phyloP scores from a whole-genome alignment of 2,113 vertebrate species.

The Cavia porcellus region DNA sequence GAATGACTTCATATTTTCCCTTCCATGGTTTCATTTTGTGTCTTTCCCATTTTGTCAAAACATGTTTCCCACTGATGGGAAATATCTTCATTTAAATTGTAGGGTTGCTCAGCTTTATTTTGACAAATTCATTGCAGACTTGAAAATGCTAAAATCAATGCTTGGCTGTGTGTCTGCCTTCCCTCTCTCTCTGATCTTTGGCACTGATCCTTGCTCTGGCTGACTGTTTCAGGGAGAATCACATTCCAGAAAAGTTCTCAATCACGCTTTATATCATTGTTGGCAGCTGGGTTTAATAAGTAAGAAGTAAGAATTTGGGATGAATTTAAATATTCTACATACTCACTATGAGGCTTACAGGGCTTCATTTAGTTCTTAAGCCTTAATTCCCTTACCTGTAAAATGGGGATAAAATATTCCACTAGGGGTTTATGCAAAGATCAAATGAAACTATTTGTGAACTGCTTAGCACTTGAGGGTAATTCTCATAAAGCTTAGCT shows the following conservation, averaged over 20 bases:
- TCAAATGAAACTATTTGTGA: not conserved
- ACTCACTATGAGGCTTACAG: not conserved
- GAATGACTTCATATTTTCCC: not conserved
- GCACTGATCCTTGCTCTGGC: not conserved
- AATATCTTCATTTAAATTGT: not conserved
- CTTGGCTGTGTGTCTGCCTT: not conserved
- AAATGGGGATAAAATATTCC: not conserved
- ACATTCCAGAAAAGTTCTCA: not conserved
- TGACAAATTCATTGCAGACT: not conserved
- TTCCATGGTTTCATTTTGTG: not conserved
- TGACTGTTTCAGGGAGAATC: not conserved
- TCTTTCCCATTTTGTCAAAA: conserved; percentile 17
- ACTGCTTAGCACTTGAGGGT: not conserved
- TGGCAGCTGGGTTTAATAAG: not conserved
- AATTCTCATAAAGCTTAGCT: not conserved
- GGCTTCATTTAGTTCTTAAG: not conserved
- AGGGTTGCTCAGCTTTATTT: not conserved
- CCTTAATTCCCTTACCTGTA: not conserved
- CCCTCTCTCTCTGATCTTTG: not conserved
- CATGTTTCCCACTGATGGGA: not conserved
- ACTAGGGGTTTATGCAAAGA: not conserved
- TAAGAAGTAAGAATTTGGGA: not conserved
- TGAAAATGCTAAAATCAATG: not conserved
- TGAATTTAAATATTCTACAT: not conserved
- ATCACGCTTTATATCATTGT: not conserved